Evolutionary conservation across 1,140 invertebrate species (phyloP), one percentile per base, ranked within the genome.

Genomic region (Microvelia longipes): DNA sequence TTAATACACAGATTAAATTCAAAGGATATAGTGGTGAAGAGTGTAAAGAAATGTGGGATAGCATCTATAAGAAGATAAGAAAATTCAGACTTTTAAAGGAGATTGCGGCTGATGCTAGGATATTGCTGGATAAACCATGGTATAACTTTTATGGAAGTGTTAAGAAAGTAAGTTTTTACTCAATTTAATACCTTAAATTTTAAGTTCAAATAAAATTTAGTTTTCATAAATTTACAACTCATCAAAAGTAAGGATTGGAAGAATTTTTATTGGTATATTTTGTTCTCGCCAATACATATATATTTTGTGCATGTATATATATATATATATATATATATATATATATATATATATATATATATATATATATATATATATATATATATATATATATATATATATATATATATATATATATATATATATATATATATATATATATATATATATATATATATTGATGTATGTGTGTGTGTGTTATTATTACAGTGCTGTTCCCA

Each of bases 71-170:
- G 60, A 71, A 79, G 68, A 29, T 81, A 5, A 74, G 80, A n/a
- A 70, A 77, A 14, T 82, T 76, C 71, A 73, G 80, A 27, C 75
- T 80, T 28, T 69, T 82, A 27, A 73, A 73, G 14, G 80, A 82
- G 70, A 70, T 82, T 65, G 68, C 80, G 0, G 71, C 70, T 26
- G 80, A 82, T 77, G 81, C 81, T 13, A 76, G 78, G 66, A 72
- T 73, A 24, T 81, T 79, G 79, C 68, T 77, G 0, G 73, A 77
- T 62, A 75, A 79, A 67, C 80, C 80, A 27, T 81, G 78, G 78
- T 77, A 76, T 14, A 73, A 77, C 64, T 79, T 78, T 50, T 77
- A 76, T 29, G 75, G 74, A 27, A 73, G 74, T 19, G 73, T 73
- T 29, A 78, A 77, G 73, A 71, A 71, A 29, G 66, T 74, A 50